Evolutionary conservation across 2,888 invertebrate genomes (phyloP).

Genomic region (Brachyopa scutellaris): DNA sequence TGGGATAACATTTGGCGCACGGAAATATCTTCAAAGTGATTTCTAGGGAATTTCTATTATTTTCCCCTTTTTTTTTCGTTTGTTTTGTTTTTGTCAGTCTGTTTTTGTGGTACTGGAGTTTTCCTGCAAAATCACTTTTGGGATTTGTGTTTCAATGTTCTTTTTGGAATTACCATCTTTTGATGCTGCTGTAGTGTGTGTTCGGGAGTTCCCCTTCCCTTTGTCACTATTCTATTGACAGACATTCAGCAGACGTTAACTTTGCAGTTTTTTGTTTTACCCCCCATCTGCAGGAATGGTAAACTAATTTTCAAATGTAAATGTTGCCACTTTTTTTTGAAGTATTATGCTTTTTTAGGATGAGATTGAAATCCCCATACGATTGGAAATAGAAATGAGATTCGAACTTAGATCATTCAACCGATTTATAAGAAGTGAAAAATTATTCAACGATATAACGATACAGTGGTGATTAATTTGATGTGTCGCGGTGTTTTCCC

Average conservation of each 20-base stretch:
- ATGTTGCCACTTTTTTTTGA: background rate
- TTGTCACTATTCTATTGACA: background rate
- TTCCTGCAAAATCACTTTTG: slow-evolving; percentile 4
- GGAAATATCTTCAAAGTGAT: slow-evolving; percentile 31
- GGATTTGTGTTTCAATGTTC: background rate
- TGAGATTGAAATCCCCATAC: background rate
- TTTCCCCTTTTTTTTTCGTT: background rate
- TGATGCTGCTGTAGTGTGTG: background rate
- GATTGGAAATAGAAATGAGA: slow-evolving; percentile 2
- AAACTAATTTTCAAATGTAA: background rate
- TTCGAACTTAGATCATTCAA: slow-evolving; percentile 1
- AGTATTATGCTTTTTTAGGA: background rate
- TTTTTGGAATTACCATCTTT: background rate
- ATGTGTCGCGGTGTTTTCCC: background rate
- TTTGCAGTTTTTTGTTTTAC: background rate
- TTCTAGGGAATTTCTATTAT: slow-evolving; percentile 1
- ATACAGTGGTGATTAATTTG: background rate
- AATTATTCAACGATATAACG: background rate
- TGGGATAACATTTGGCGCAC: slow-evolving; percentile 2
- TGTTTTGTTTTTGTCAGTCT: background rate
- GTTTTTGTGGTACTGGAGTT: background rate
- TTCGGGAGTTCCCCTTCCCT: background rate
- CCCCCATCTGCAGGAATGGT: background rate
- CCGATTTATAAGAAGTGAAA: background rate
- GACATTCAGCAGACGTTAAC: background rate